Evolutionary conservation across 2,113 vertebrate species (phyloP), one percentile per base, ranked within the genome.

Genomic region (Harpagus bidentatus): DNA sequence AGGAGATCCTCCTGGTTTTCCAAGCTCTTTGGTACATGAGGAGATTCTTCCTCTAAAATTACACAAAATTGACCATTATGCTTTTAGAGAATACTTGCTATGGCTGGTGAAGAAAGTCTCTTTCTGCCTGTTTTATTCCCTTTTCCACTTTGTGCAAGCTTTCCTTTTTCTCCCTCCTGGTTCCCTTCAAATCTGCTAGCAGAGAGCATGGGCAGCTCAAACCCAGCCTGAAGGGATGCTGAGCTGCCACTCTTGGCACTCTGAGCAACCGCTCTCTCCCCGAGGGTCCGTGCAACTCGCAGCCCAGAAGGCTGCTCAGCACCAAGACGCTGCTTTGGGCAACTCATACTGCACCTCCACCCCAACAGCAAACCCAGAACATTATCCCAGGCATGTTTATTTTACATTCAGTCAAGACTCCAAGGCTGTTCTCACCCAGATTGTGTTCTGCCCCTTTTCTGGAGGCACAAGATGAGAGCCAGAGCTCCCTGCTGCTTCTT

Each of bases 331-430:
- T 4, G 3, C 67, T 48, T 23, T 13, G 47, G 63, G 56, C 81
- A 47, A 11, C 38, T 38, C n/a, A 0, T 1, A 18, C 34, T 1
- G 2, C 40, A 9, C 9, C 42, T 52, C 34, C 3, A 2, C 28
- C 26, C 23, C 16, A 6, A 7, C 28, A 74, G 25, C 50, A 76
- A 52, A 16, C 2, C 73, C 85, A 36, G 6, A 52, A 16, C 58
- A 0, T 2, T 2, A 4, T 2, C 72, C 50, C 71, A 34, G 50
- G 28, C 20, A 0, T 1, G 1, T 20, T 5, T 28, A 5, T 36
- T 73, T 53, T 16, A 6, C 67, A 87, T 79, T 18, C 29, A 40
- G 40, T 4, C 20, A 26, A 13, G 56, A 6, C 47, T 23, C n/a
- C 8, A 7, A 3, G 56, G 65, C 65, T 47, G 13, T 11, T 23